Percentiles rank a stretch among this genome's conserved stretches.
phyloP scores from a whole-genome alignment of 1,140 invertebrate species.

The Ladona fulva region DNA sequence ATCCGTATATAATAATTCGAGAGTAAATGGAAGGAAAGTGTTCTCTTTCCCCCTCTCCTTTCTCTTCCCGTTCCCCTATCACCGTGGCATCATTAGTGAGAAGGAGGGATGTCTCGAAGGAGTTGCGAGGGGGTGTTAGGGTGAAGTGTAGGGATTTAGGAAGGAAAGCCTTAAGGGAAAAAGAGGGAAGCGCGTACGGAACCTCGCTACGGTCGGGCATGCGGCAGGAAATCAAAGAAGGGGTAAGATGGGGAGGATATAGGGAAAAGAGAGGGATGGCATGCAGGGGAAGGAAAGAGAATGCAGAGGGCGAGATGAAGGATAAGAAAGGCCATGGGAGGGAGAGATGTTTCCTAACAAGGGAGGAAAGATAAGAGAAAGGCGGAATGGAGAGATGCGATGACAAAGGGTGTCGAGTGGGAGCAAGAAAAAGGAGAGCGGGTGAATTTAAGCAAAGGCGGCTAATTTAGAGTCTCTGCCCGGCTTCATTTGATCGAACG shows the following conservation, averaged over 20 bases:
- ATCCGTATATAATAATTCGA: too few species aligned
- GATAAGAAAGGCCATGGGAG: not conserved
- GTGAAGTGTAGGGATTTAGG: not conserved
- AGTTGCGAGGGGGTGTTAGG: not conserved
- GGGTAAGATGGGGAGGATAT: not conserved
- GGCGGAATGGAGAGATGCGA: too few species aligned
- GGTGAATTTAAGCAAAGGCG: too few species aligned
- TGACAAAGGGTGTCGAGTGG: too few species aligned
- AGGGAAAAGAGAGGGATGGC: not conserved
- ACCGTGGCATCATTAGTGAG: not conserved
- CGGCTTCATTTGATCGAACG: too few species aligned
- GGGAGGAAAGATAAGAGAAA: too few species aligned
- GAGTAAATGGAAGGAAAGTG: too few species aligned
- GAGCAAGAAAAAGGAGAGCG: too few species aligned
- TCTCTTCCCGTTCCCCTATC: not conserved
- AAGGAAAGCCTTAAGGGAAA: not conserved
- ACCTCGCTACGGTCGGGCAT: not conserved
- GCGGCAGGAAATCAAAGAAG: not conserved
- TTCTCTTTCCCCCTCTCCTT: not conserved
- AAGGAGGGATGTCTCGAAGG: not conserved
- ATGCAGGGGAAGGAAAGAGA: not conserved
- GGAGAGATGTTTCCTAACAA: not conserved
- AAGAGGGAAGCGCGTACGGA: not conserved
- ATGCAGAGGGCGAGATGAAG: not conserved
- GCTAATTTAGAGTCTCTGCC: too few species aligned